Evolutionary conservation across 2,797 vertebrate genomes (phyloP).

Genomic region (Hylomyscus alleni): DNA sequence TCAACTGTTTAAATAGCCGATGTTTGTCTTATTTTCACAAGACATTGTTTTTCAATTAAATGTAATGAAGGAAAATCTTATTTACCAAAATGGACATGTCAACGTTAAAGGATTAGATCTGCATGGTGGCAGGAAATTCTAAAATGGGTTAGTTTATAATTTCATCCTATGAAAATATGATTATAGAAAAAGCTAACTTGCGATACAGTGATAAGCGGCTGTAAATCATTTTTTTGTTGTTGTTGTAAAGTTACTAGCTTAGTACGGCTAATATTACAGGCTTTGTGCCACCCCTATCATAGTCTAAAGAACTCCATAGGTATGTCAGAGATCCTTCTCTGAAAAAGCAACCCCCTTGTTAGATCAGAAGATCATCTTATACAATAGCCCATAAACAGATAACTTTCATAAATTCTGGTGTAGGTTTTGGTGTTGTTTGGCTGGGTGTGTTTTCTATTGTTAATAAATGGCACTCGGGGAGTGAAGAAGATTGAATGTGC

Average conservation of each 20-base stretch:
- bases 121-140: constrained; percentile 9
- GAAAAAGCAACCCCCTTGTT: background rate
- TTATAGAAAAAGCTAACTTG: constrained; percentile 13
- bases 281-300: background rate
- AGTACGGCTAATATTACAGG: background rate
- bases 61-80: constrained; percentile 65
- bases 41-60: constrained; percentile 63
- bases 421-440: background rate
- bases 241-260: background rate
- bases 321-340: background rate
- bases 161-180: constrained; percentile 15
- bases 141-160: constrained; percentile 45
- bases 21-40: constrained; percentile 66
- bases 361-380: background rate
- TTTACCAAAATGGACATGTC: constrained; percentile 27
- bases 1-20: constrained; percentile 40
- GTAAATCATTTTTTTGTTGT: background rate
- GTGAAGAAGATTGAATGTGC: background rate
- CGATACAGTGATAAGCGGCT: background rate
- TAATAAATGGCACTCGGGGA: background rate
- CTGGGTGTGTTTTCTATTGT: background rate
- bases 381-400: background rate
- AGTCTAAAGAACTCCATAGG: background rate
- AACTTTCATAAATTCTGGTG: background rate
- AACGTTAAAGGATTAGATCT: constrained; percentile 50